Percentiles rank a stretch among this genome's conserved stretches.
Conservation (phyloP, 2,888 invertebrate species). For the Erannis defoliaria region DNA sequence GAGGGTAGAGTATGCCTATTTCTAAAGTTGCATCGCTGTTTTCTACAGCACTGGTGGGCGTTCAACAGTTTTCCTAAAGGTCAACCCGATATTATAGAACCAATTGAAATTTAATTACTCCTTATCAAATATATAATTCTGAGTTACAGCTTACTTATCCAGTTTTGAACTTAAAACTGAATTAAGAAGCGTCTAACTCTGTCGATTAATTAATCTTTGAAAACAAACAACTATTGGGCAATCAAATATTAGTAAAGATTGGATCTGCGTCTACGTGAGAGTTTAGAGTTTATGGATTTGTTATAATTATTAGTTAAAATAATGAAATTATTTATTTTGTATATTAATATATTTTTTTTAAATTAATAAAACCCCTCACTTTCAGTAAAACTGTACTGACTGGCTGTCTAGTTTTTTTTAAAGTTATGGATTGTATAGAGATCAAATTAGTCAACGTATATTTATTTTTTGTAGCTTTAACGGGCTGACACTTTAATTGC, state of each 20-base stretch:
- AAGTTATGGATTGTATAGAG: no score
- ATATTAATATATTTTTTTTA: no score
- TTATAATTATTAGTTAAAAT: no score
- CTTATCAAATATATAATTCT: slow-evolving; percentile 17
- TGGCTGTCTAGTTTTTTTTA: no score
- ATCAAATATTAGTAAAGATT: slow-evolving; percentile 24
- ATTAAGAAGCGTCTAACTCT: slow-evolving; percentile 17
- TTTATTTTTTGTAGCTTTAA: no score
- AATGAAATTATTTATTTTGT: neutral
- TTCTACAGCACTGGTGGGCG: slow-evolving; percentile 20
- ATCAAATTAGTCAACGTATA: no score
- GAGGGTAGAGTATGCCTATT: neutral
- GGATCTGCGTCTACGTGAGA: slow-evolving; percentile 1
- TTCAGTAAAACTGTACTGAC: no score
- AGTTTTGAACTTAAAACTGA: slow-evolving; percentile 17
- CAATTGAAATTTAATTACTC: slow-evolving; percentile 21
- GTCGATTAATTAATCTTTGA: slow-evolving; percentile 16
- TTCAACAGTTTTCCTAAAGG: slow-evolving; percentile 20
- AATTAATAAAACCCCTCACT: no score
- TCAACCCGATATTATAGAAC: slow-evolving; percentile 21
- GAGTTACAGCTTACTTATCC: slow-evolving; percentile 8
- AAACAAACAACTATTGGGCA: slow-evolving; percentile 20
- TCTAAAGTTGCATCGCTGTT: neutral
- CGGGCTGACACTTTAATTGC: no score
- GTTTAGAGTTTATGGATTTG: neutral